Evolutionary conservation across 2,113 vertebrate genomes (phyloP), one percentile per base, ranked within the genome.

Genomic region (Epinephelus fuscoguttatus): DNA sequence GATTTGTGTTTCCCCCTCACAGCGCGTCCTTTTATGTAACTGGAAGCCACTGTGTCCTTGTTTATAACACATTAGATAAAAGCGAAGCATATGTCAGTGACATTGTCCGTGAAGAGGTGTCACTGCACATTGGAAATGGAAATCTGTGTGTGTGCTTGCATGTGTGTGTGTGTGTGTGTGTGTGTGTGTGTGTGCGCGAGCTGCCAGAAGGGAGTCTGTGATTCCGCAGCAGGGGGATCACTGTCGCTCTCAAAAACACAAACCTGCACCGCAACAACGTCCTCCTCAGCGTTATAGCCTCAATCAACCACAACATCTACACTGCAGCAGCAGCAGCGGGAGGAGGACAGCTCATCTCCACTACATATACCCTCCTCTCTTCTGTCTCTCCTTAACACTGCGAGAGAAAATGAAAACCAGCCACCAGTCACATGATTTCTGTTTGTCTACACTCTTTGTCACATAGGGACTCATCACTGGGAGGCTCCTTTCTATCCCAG

Each of bases 61-160:
- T 81, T 70, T 68, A 60, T 64, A 76, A 75, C 82, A 82, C 75
- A 6, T 40, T 17, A n/a, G 47, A 56, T 62, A 47, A 78, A 80
- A 77, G 64, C n/a, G 5, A 78, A 84, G 61, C 75, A 78, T 88
- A 88, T 87, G 84, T 78, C 59, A 13, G 59, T 18, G 87, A 75
- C 75, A 64, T 8, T 81, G 78, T 12, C 71, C 12, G 12, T 11
- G n/a, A 77, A 60, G 21, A 27, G 72, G 25, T 84, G 80, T 82
- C 84, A 67, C 71, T 21, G 19, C 77, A 71, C 69, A 68, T 72
- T 47, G 6, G 56, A 72, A 49, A 61, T 50, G 33, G 67, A 62
- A 40, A 62, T 70, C 11, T 67, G 15, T 59, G 57, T 49, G 37
- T 30, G 78, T 73, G 68, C 37, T 19, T 75, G 70, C 52, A 27